A percentile compares a stretch with the other conserved stretches of the same genome.
These are phyloP conservation scores for Peucedramus taeniatus DNA, from an alignment of 2,113 vertebrate genomes.

Conservation along the genomic window DNA sequence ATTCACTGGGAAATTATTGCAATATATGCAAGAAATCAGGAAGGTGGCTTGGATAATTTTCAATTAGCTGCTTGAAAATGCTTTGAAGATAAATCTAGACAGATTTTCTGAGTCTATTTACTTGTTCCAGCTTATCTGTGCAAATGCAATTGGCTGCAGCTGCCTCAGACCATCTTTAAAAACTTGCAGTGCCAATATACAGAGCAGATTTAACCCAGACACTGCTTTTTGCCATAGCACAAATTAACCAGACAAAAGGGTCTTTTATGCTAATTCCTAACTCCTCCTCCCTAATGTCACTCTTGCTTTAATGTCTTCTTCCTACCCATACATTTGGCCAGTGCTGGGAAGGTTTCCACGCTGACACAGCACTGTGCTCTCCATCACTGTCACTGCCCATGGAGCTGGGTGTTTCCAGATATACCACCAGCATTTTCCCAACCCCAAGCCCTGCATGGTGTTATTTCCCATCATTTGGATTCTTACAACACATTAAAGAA, in stretches of 20 bases:
- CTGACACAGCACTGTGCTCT: background rate
- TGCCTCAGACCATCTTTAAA: conserved; percentile 1
- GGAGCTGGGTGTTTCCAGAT: background rate
- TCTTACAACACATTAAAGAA: background rate
- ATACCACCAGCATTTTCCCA: background rate
- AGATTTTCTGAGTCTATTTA: conserved; percentile 6
- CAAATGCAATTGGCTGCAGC: conserved; percentile 22
- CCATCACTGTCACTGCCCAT: background rate
- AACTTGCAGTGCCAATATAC: background rate
- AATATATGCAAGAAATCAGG: conserved; percentile 2
- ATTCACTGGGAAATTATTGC: background rate
- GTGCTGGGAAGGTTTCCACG: background rate
- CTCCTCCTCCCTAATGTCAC: background rate
- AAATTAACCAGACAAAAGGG: background rate
- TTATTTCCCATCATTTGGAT: background rate
- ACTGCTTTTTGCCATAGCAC: background rate
- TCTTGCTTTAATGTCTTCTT: background rate
- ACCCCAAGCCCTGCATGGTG: accelerated
- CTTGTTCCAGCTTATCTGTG: conserved; percentile 39
- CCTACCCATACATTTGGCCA: background rate
- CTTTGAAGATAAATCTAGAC: conserved; percentile 42
- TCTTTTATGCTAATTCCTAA: background rate
- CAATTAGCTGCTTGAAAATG: conserved; percentile 42
- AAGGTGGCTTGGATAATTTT: conserved; percentile 44
- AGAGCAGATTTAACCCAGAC: background rate